Base-by-base conservation (phyloP, 2,113 vertebrate species). In the Solea solea region DNA sequence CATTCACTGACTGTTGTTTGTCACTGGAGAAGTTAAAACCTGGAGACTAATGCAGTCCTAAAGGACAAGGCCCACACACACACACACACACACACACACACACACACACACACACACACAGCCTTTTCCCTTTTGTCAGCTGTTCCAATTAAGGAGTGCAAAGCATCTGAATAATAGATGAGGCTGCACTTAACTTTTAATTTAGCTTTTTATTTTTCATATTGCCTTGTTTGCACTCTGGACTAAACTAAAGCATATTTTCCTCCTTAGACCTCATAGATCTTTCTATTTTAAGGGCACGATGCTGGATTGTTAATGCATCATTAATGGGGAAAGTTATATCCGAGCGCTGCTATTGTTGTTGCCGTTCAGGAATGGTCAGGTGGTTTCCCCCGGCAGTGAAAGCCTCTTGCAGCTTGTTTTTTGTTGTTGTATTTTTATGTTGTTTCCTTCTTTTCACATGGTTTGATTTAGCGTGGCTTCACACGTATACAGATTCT, bases 131-230 rank as follows among this genome's bases (percentile, higher is more conserved):
- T 79, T 48, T 62, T 65, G 76, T 89, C 91, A 90, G 87, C 88
- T 91, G 87, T 76, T 76, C 72, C 81, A 87, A 72, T 89, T 86
- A 77, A 86, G 54, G 16, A 66, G 84, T 55, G 64, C 79, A 78
- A 55, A 56, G 55, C 52, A 46, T 74, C 70, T 91, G 64, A 92
- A 94, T 94, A 89, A 93, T 92, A 60, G 57, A 92, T 90, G 86
- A 74, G 6, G 27, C 63, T 60, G 74, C 67, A 79, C 68, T 78
- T 72, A 15, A 72, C 76, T 69, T 83, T 83, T 78, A 70, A 74
- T 76, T 72, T 58, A 57, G 42, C 5, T 25, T 66, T 74, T 62
- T 8, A 53, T 68, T 16, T 2, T 14, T 21, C 7, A 15, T 27
- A 45, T 15, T 51, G 40, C 12, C 25, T 15, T 46, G 3, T 49